Base-by-base conservation (phyloP, 2,888 invertebrate species). In the Polydrusus cervinus region DNA sequence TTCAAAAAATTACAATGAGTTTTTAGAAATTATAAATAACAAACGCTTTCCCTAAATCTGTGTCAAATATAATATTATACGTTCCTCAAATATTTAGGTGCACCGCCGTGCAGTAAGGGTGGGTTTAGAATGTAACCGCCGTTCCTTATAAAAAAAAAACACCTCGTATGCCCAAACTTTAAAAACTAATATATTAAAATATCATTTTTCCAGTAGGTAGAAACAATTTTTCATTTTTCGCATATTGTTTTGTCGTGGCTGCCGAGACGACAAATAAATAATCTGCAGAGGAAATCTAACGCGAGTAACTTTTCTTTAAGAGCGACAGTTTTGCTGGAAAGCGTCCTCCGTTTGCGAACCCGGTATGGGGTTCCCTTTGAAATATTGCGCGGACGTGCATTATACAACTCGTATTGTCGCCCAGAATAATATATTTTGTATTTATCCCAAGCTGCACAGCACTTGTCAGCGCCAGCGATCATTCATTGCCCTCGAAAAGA, bases 391-490 rank as follows among this genome's bases (percentile, higher is more conserved):
- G 76, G 79, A 82, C 82, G 82, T 83, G 81, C 81, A 79, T 80
- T 82, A 80, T 80, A 80, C 80, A 75, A 79, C 78, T 74, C 80
- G 62, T 68, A 76, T 79, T 81, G 82, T 81, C 80, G 79, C 79
- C 77, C 78, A 78, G 78, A 79, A 80, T 82, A 83, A 82, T 81
- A 83, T 83, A 76, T 68, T 74, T 74, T 71, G 70, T 76, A 74
- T 76, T 71, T 71, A 76, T 76, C 66, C 68, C 61, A n/a, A 51
- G 25, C 68, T 60, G 43, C 60, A 57, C 51, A 71, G 69, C 69
- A 81, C 81, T 84, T 84, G 85, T 84, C 85, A 84, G 80, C 82
- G 79, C 79, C 84, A 84, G 84, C 81, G 83, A 85, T 85, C 84
- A 84, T 84, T 84, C 83, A 84, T 84, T 83, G 82, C 80, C 75